Percentiles rank a stretch among this genome's conserved stretches.
phyloP scores from a whole-genome alignment of 2,888 invertebrate genomes.

The Pseudanteris insignis region DNA sequence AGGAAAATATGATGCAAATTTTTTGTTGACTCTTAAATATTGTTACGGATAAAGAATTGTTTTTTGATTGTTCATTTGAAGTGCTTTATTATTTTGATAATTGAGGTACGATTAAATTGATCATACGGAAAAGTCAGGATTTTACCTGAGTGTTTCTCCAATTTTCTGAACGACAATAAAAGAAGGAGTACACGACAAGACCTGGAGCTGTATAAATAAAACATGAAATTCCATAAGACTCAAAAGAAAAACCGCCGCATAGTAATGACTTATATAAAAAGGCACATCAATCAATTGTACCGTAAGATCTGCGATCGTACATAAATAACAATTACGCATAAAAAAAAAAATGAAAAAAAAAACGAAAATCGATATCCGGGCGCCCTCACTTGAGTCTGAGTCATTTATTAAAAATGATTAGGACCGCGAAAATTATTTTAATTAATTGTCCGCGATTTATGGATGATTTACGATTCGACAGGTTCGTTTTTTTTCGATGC shows the following conservation, averaged over 20 bases:
- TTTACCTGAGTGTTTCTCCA: constrained; percentile 5
- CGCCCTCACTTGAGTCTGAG: not conserved
- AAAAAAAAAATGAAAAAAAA: constrained; percentile 5
- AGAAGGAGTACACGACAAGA: not conserved
- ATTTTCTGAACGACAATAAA: constrained; percentile 25
- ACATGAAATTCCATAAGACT: constrained; percentile 34
- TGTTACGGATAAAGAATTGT: not conserved
- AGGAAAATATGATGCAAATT: too few relatives aligned
- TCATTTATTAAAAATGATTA: too few relatives aligned
- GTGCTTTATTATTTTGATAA: constrained; percentile 24
- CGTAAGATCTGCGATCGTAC: constrained; percentile 33
- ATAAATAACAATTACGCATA: constrained; percentile 29
- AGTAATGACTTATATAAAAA: constrained; percentile 36
- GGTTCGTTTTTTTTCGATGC: too few relatives aligned
- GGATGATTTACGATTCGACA: too few relatives aligned
- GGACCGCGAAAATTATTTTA: constrained; percentile 9
- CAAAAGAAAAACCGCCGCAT: constrained; percentile 27
- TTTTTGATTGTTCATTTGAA: constrained; percentile 5
- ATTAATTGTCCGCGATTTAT: constrained; percentile 19
- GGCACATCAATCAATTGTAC: constrained; percentile 37
- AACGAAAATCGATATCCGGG: constrained; percentile 8
- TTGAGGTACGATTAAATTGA: constrained; percentile 12
- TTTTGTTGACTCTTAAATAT: not conserved
- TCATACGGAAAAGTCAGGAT: constrained; percentile 12
- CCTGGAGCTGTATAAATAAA: constrained; percentile 22